These are phyloP conservation scores for Campylorhamphus procurvoides DNA, from an alignment of 2,113 vertebrate species.

Conservation along the genomic window DNA sequence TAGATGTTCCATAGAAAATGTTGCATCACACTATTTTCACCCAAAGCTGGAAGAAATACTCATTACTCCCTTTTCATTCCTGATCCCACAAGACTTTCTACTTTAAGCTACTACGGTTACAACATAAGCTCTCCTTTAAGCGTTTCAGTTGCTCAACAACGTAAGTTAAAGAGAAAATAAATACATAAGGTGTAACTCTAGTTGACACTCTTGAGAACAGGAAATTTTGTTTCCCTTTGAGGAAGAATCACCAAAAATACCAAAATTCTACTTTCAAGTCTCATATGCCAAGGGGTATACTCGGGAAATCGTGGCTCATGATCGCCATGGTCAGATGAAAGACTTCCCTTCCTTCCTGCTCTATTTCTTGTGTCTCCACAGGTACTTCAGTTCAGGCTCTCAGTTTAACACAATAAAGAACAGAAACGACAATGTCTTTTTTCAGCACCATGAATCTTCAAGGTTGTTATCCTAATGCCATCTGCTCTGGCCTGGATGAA, in stretches of 20 bases:
- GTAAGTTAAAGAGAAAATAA: background rate
- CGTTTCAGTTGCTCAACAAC: background rate
- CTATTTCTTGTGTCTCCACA: background rate
- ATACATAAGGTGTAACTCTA: background rate
- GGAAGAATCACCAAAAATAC: background rate
- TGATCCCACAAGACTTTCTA: background rate
- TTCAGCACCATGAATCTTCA: background rate
- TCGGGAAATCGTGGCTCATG: background rate
- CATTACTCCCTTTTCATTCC: background rate
- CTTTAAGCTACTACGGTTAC: background rate
- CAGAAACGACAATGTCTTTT: fast-evolving
- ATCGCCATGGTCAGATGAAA: background rate
- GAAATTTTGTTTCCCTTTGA: background rate
- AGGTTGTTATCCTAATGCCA: background rate
- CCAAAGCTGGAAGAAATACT: background rate
- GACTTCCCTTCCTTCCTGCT: background rate
- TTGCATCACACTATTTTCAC: background rate
- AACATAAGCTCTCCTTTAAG: background rate
- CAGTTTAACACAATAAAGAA: background rate
- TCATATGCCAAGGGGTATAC: background rate
- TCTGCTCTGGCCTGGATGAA: background rate
- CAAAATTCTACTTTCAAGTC: background rate
- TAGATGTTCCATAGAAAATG: background rate
- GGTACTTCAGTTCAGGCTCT: background rate
- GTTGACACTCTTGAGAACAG: background rate